Percentiles rank a stretch among this genome's conserved stretches.
These are phyloP conservation scores for Crenichthys baileyi DNA, from an alignment of 2,797 vertebrate species.

Conservation along the genomic window DNA sequence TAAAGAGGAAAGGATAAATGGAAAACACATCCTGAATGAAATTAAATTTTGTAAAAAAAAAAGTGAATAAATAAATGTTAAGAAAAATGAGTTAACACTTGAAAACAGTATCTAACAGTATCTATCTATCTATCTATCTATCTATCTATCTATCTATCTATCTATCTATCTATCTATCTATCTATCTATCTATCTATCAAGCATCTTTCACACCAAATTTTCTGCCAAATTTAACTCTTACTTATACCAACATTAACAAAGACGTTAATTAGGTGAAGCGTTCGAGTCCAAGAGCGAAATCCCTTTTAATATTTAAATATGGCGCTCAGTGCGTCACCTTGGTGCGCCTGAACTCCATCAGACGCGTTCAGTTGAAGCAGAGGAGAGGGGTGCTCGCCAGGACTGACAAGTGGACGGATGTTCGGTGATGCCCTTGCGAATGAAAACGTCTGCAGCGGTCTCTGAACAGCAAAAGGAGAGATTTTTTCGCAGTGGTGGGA, in stretches of 20 bases:
- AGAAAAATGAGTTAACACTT: background rate
- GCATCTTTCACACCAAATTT: no score
- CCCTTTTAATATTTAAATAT: constrained; percentile 35
- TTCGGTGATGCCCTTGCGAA: constrained; percentile 63
- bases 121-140: background rate
- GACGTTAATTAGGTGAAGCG: background rate
- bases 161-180: constrained; percentile 8
- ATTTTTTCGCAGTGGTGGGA: constrained; percentile 45
- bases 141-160: constrained; percentile 3
- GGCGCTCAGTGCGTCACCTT: constrained; percentile 58
- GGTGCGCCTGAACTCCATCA: constrained; percentile 34
- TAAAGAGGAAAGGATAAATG: constrained; percentile 58
- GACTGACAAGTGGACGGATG: constrained; percentile 55
- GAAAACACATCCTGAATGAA: constrained; percentile 41
- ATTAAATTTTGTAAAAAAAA: constrained; percentile 1
- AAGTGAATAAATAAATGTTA: background rate
- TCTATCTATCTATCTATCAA: constrained; percentile 4
- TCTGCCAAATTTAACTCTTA: no score
- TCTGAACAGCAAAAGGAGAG: constrained; percentile 33
- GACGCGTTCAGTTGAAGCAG: constrained; percentile 21
- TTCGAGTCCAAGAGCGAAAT: background rate
- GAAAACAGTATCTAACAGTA: background rate
- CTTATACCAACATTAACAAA: background rate
- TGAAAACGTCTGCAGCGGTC: constrained; percentile 43
- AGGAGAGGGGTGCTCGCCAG: constrained; percentile 33